Conservation (phyloP, 2,113 vertebrate genomes). For the Prinia subflava region DNA sequence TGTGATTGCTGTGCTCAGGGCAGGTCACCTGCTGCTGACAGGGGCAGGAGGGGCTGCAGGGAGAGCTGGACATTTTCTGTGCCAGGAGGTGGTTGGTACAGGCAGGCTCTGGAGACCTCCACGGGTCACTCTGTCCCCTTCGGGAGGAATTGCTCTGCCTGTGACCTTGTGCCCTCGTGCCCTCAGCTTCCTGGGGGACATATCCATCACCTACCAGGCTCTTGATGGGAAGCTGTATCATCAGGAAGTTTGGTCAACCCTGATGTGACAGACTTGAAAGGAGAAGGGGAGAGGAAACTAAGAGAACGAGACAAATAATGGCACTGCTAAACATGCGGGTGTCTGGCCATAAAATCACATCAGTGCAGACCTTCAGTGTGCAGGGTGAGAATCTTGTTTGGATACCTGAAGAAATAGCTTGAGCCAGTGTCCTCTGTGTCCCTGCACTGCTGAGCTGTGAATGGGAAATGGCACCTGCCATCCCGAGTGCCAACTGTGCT, state of each 20-base stretch:
- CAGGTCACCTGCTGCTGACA: not conserved
- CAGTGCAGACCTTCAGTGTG: not conserved
- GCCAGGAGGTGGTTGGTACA: not conserved
- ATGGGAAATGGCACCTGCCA: not conserved
- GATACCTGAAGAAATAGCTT: not conserved
- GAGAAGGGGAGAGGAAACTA: not conserved
- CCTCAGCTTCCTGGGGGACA: not conserved
- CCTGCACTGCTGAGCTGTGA: not conserved
- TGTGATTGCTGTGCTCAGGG: not conserved
- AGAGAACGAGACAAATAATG: not conserved
- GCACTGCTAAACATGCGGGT: not conserved
- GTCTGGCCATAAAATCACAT: not conserved
- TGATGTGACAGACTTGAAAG: constrained; percentile 24
- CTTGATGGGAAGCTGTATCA: not conserved
- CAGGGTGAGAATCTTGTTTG: not conserved
- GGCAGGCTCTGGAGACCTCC: not conserved
- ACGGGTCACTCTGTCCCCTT: not conserved
- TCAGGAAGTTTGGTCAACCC: not conserved
- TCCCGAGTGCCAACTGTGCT: not conserved
- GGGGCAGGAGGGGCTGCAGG: not conserved
- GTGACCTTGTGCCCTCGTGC: not conserved
- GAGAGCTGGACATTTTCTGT: accelerated
- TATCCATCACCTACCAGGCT: not conserved
- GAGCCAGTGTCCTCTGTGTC: not conserved
- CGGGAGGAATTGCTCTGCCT: not conserved